Conservation (phyloP, 1,140 invertebrate genomes). For the Eulimnadia texana region DNA sequence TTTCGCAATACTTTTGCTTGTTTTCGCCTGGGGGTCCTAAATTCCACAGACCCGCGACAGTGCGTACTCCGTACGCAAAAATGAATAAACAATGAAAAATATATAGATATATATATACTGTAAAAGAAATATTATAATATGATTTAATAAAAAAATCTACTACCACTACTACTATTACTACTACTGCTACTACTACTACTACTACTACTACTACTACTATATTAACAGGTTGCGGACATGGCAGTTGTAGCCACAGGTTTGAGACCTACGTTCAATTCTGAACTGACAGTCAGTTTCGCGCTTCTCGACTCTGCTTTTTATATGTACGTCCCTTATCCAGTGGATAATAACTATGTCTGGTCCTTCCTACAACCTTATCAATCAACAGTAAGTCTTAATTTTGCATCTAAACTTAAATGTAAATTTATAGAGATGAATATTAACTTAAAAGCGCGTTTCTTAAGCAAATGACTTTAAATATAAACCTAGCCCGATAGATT, state of each 20-base stretch:
- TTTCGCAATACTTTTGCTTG: no score
- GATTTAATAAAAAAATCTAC: no score
- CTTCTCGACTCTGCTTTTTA: not conserved
- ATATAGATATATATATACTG: no score
- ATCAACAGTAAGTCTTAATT: not conserved
- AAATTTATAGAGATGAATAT: not conserved
- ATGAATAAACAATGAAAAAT: no score
- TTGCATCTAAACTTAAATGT: no score
- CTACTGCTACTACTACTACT: not conserved
- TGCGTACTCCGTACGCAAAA: no score
- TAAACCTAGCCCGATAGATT: no score
- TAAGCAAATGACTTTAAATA: not conserved
- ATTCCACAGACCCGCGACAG: no score
- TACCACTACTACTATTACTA: no score
- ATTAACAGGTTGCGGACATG: not conserved
- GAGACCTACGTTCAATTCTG: not conserved
- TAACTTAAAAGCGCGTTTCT: not conserved
- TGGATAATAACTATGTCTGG: not conserved
- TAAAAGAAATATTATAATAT: no score
- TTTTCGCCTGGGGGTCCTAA: no score
- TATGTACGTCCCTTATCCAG: not conserved
- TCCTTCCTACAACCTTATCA: not conserved
- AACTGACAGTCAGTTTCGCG: not conserved
- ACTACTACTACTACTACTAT: not conserved
- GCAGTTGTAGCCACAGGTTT: not conserved